phyloP scores from a whole-genome alignment of 2,888 invertebrate species.

The Leptopterna dolabrata region DNA sequence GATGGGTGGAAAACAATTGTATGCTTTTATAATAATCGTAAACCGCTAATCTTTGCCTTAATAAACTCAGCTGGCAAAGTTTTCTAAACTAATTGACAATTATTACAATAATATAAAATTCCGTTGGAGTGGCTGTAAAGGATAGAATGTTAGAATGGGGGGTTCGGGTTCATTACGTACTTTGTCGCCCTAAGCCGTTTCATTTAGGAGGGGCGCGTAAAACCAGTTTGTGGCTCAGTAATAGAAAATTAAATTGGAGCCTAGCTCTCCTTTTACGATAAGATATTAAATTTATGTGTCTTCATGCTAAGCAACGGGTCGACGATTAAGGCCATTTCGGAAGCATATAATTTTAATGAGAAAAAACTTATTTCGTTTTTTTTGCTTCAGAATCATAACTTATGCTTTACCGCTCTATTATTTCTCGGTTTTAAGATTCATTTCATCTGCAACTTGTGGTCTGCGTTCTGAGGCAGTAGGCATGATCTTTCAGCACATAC shows the following conservation, averaged over 20 bases:
- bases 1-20: too few relatives aligned
- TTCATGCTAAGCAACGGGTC: background rate
- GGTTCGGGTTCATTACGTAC: background rate
- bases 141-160: background rate
- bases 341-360: background rate
- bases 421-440: background rate
- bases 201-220: background rate
- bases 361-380: background rate
- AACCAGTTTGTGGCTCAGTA: conserved; percentile 11
- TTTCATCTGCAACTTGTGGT: too few relatives aligned
- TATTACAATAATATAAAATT: background rate
- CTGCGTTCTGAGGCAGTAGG: background rate
- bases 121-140: background rate
- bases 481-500: background rate
- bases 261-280: background rate
- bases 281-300: background rate
- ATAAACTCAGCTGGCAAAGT: background rate
- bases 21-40: too few relatives aligned
- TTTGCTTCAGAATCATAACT: too few relatives aligned
- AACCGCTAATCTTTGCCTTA: background rate
- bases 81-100: background rate
- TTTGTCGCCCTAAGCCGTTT: conserved; percentile 5
- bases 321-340: background rate
- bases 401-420: too few relatives aligned
- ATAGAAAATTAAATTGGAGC: background rate